A percentile compares a stretch with the other conserved stretches of the same genome.
phyloP scores from a whole-genome alignment of 2,113 vertebrate genomes.

The Hippocampus abdominalis region DNA sequence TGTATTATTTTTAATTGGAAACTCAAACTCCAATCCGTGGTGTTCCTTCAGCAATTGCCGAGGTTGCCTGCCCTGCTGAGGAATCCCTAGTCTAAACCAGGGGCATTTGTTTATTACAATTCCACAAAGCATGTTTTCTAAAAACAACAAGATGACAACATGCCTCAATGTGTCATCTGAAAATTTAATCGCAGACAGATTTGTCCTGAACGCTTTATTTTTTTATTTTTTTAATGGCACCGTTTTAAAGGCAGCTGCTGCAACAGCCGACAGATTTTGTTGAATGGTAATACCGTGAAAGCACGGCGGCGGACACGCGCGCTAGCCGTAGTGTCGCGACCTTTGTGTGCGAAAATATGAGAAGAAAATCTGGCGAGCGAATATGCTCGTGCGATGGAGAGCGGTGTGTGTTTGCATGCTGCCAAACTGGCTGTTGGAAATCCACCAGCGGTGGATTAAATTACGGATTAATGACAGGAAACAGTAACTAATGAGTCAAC shows the following conservation, averaged over 20 bases:
- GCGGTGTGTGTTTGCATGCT: neutral
- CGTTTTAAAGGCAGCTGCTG: constrained; percentile 41
- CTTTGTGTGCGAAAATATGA: constrained; percentile 23
- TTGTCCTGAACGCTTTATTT: constrained; percentile 24
- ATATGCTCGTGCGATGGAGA: neutral
- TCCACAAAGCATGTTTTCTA: constrained; percentile 10
- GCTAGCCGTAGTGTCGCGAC: constrained; percentile 19
- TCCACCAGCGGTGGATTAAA: constrained; percentile 14
- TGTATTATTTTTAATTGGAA: too few species aligned
- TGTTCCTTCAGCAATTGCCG: neutral
- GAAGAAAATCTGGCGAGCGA: constrained; percentile 22
- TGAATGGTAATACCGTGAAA: constrained; percentile 21
- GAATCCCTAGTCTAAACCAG: neutral
- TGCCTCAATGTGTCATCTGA: constrained; percentile 23
- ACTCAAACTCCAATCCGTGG: too few species aligned
- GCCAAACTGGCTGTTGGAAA: neutral
- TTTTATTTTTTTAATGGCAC: constrained; percentile 36
- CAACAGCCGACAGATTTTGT: constrained; percentile 32
- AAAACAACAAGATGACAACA: constrained; percentile 34
- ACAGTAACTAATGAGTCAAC: constrained; percentile 18
- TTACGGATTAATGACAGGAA: constrained; percentile 12
- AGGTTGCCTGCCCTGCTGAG: neutral
- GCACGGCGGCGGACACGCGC: constrained; percentile 3
- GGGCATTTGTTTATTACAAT: neutral
- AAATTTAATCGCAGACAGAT: constrained; percentile 59